A percentile compares a stretch with the other conserved stretches of the same genome.
Evolutionary conservation across 2,888 invertebrate species (phyloP).

Genomic region (Brenthis hecate): DNA sequence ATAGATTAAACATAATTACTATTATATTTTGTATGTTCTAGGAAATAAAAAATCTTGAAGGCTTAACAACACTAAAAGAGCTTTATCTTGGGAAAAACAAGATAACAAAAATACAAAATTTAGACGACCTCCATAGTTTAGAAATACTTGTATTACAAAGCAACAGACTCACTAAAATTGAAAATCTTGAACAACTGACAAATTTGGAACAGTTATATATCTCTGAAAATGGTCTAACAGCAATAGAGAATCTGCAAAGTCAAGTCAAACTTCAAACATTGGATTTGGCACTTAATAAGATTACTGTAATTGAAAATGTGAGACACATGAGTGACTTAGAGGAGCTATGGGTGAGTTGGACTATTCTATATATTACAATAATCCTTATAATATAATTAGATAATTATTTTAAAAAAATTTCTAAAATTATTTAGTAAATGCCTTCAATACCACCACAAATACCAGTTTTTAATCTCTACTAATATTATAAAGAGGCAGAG

Average conservation of each 20-base stretch:
- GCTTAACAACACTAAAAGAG: conserved; percentile 87
- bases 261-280: conserved; percentile 90
- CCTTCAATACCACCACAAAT: no score
- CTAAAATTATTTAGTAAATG: no score
- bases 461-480: no score
- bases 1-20: neutral
- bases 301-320: conserved; percentile 90
- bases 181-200: conserved; percentile 88
- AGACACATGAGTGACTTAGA: conserved; percentile 89
- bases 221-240: conserved; percentile 94
- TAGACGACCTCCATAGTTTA: conserved; percentile 87
- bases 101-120: conserved; percentile 92
- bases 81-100: conserved; percentile 98
- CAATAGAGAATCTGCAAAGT: conserved; percentile 88
- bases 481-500: no score
- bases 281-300: conserved; percentile 94
- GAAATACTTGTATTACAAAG: conserved; percentile 94
- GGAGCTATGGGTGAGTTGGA: conserved; percentile 94
- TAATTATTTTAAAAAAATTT: no score
- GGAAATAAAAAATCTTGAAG: conserved; percentile 93
- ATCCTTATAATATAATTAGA: no score
- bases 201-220: conserved; percentile 94
- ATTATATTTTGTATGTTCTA: conserved; percentile 59
- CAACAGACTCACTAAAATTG: conserved; percentile 93
- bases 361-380: neutral